Evolutionary conservation across 2,797 vertebrate species (phyloP).

Genomic region (Hippopotamyrus pictus): DNA sequence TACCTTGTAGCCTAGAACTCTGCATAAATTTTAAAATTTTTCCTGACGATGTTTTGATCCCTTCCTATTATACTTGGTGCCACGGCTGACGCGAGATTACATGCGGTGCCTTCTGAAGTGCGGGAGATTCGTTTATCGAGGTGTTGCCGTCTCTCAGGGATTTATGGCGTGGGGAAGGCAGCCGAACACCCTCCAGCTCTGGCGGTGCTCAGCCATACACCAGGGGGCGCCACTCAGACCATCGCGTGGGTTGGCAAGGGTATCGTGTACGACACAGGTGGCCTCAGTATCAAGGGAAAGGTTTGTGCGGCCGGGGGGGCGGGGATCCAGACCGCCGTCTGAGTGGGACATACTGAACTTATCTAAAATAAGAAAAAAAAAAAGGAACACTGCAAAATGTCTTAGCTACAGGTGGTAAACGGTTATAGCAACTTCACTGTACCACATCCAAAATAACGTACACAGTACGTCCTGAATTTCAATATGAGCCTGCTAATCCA

Average conservation of each 20-base stretch:
- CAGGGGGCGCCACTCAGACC: constrained; percentile 88
- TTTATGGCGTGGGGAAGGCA: constrained; percentile 94
- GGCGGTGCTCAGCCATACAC: constrained; percentile 86
- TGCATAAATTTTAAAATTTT: neutral
- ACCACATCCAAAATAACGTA: neutral
- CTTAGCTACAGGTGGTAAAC: neutral
- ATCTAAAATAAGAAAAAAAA: neutral
- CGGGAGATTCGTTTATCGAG: neutral
- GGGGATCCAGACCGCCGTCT: neutral
- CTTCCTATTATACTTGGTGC: neutral
- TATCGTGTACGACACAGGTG: constrained; percentile 95
- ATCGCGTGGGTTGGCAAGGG: constrained; percentile 98
- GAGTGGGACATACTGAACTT: neutral
- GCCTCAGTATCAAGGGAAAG: constrained; percentile 98
- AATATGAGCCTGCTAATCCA: neutral
- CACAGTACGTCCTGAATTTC: neutral
- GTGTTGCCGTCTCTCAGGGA: constrained; percentile 57
- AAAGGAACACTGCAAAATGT: neutral
- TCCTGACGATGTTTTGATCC: neutral
- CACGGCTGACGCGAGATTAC: neutral
- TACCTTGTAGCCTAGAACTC: neutral
- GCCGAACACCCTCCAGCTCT: constrained; percentile 84
- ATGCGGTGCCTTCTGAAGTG: neutral
- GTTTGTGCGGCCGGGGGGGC: neutral
- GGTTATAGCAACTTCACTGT: neutral